phyloP scores from a whole-genome alignment of 2,888 invertebrate genomes.

The Ochropleura plecta region DNA sequence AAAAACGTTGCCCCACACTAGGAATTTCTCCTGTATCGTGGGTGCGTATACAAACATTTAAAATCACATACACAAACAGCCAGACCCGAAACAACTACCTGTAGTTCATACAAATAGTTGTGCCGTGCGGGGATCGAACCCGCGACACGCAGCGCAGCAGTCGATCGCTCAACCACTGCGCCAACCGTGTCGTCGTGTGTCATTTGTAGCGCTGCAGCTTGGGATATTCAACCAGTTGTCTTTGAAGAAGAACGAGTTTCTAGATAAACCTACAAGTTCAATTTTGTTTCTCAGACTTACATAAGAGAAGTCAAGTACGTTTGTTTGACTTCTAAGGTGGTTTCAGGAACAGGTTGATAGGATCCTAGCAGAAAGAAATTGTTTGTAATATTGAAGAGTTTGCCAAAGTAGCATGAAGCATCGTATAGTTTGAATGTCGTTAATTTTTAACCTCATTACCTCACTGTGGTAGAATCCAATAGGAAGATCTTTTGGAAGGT shows the following conservation, averaged over 20 bases:
- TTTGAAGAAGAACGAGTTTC: background rate
- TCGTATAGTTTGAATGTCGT: background rate
- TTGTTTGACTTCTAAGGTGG: background rate
- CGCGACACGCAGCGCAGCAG: too few relatives aligned
- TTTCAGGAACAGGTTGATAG: background rate
- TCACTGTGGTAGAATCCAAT: background rate
- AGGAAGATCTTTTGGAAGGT: background rate
- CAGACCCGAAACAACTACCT: too few relatives aligned
- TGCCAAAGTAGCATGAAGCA: background rate
- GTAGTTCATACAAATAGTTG: too few relatives aligned
- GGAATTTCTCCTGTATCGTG: too few relatives aligned
- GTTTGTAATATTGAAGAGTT: slow-evolving; percentile 2
- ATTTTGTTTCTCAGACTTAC: background rate
- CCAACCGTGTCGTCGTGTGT: too few relatives aligned
- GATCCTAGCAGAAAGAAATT: background rate
- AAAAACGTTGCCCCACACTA: too few relatives aligned
- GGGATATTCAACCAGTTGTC: background rate
- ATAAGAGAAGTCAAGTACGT: background rate
- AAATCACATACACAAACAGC: too few relatives aligned
- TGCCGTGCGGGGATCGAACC: too few relatives aligned
- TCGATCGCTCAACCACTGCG: too few relatives aligned
- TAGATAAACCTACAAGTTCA: slow-evolving; percentile 4
- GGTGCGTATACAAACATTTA: too few relatives aligned
- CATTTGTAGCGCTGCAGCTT: background rate
- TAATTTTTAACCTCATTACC: background rate